Base-by-base conservation (phyloP, 2,113 vertebrate genomes). In the Rhadina sibilatrix region DNA sequence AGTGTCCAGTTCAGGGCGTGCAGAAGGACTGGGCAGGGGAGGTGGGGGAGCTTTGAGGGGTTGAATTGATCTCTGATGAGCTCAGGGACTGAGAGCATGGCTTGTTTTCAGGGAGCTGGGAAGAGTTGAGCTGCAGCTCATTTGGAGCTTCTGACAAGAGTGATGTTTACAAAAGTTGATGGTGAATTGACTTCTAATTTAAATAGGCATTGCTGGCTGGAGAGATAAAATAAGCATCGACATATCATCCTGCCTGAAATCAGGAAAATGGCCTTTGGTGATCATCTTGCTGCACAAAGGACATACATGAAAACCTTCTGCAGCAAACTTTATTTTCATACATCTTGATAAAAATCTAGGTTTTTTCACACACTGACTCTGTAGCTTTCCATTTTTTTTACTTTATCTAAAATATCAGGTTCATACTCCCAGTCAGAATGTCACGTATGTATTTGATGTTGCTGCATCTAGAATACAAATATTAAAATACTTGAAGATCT, bases 101-200 rank as follows among this genome's bases (percentile, higher is more conserved):
- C 33, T 66, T 66, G 35, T 78, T 74, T 57, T 20, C 40, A 28
- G 47, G 42, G 12, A 66, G 42, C 38, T 78, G 28, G 56, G 28
- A 33, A 49, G 44, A 25, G 25, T 13, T 88, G 60, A 52, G 8
- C 38, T 87, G 42, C 59, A 63, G 42, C 52, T 87, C 44, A 17
- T n/a, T 83, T 63, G 57, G 64, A 47, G 71, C 31, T 70, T 74
- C 60, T 95, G 93, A 84, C 87, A 94, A 40, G 52, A 68, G 72
- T 94, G 83, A 95, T 89, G 64, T 50, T 95, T 87, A 94, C 35
- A 42, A 9, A 84, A 84, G 40, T 4, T 94, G 91, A 96, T 87
- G 74, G 57, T 10, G 23, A 46, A 75, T 75, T 89, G 77, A 94
- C 44, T 94, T 89, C 28, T 89, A 89, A 91, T 95, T 82, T 79